Evolutionary conservation across 64 coral and sea anemone species (phyloP).

Genomic region (Dendrophyllia cribrosa): DNA sequence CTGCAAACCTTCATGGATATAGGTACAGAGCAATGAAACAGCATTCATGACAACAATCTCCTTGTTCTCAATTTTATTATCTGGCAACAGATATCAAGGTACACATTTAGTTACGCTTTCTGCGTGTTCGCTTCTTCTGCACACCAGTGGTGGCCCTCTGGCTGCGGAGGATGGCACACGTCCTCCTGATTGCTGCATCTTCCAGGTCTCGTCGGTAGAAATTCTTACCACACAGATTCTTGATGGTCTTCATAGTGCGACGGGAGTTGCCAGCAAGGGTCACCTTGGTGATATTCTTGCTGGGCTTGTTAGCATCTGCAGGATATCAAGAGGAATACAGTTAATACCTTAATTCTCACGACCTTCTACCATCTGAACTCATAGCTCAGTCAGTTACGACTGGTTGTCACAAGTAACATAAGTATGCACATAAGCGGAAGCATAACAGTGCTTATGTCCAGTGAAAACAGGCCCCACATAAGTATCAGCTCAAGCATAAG

Average conservation of each 20-base stretch:
- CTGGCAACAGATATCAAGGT: background rate
- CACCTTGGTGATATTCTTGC: conserved; percentile 58
- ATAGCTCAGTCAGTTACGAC: no score
- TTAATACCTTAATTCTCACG: no score
- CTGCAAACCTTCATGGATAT: no score
- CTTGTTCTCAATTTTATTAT: conserved; percentile 27
- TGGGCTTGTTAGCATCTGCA: conserved; percentile 82
- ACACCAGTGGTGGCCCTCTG: conserved; percentile 87
- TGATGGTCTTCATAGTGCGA: conserved; percentile 77
- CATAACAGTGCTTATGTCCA: no score
- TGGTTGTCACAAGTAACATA: no score
- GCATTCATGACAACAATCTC: background rate
- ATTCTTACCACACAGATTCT: conserved; percentile 81
- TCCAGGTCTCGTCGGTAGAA: conserved; percentile 84
- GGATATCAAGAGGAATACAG: background rate
- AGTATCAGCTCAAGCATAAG: no score
- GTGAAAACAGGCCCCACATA: no score
- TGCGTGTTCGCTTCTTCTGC: conserved; percentile 89
- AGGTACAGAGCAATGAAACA: background rate
- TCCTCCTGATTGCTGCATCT: conserved; percentile 85
- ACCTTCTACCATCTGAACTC: no score
- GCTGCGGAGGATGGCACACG: conserved; percentile 89
- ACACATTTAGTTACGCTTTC: conserved; percentile 88
- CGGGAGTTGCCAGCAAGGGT: conserved; percentile 78
- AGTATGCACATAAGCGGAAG: no score